Conservation (phyloP, 1,140 invertebrate species). For the Pentalonia nigronervosa region DNA sequence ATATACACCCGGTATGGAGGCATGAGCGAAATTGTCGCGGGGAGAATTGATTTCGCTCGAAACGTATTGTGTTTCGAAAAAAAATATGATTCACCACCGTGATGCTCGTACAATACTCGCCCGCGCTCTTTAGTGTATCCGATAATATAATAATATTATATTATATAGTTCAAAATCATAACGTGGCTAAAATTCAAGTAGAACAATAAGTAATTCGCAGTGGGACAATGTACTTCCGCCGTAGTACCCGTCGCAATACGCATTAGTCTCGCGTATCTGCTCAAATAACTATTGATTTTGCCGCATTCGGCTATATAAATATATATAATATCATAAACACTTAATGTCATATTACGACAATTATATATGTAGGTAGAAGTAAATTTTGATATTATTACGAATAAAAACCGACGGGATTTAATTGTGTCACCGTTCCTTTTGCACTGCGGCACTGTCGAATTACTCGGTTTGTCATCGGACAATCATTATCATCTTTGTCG, state of each 20-base stretch:
- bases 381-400: not conserved
- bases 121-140: not conserved
- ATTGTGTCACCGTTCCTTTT: not conserved
- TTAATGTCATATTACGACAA: not conserved
- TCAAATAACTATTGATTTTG: not conserved
- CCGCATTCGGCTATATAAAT: not conserved
- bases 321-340: not conserved
- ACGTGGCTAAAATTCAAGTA: not conserved
- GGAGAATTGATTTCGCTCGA: not conserved
- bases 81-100: not conserved
- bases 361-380: not conserved
- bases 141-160: not conserved
- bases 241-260: not conserved
- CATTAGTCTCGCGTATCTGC: no score
- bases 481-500: not conserved
- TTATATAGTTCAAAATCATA: not conserved
- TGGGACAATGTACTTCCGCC: not conserved
- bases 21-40: not conserved
- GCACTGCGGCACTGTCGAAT: not conserved
- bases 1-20: not conserved
- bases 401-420: not conserved
- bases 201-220: not conserved
- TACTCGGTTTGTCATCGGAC: not conserved
- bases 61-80: not conserved
- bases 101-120: not conserved